Conservation (phyloP, 2,797 vertebrate genomes). For the Masticophis lateralis region DNA sequence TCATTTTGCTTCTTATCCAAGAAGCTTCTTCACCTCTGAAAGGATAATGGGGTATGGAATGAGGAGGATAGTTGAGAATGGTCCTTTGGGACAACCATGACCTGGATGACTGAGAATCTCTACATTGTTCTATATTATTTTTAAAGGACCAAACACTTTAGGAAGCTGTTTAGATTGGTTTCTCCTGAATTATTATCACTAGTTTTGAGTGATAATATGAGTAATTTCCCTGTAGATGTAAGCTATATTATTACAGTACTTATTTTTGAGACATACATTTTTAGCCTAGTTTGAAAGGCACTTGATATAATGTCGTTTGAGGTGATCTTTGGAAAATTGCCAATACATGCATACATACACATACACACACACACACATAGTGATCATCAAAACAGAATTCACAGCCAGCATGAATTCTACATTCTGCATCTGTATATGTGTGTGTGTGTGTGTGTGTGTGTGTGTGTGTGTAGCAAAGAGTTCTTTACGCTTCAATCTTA, state of each 20-base stretch:
- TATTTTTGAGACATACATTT: neutral
- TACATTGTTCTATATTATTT: neutral
- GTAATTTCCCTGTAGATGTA: neutral
- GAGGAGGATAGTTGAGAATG: too few species aligned
- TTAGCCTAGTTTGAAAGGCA: neutral
- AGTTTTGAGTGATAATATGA: neutral
- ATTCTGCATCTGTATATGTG: neutral
- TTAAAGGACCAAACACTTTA: neutral
- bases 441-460: neutral
- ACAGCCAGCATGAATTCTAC: neutral
- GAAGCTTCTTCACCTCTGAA: too few species aligned
- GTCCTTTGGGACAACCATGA: too few species aligned
- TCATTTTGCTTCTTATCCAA: too few species aligned
- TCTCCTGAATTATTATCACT: neutral
- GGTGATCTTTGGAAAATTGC: neutral
- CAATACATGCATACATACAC: neutral
- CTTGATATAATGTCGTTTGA: neutral
- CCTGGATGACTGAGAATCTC: too few species aligned
- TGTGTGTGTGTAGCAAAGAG: neutral
- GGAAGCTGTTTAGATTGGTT: neutral
- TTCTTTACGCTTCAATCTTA: neutral
- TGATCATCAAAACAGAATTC: neutral
- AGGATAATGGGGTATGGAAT: too few species aligned
- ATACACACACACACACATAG: neutral
- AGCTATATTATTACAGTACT: neutral